Base-by-base conservation (phyloP, 1,140 invertebrate genomes). In the Paraescarpia echinospica region DNA sequence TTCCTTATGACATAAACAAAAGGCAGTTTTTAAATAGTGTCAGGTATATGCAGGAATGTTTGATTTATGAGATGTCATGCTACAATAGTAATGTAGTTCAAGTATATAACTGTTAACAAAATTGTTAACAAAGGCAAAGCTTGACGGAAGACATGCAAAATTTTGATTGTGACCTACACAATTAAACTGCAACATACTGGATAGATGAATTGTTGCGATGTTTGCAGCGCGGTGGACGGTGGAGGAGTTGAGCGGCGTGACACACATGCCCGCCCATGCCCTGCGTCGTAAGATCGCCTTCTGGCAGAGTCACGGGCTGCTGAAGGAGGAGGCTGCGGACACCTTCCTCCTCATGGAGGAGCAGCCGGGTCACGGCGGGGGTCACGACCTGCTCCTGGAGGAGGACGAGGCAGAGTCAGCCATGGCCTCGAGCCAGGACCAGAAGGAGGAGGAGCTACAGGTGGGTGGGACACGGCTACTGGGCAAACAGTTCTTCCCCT, bases 361-460 rank as follows among this genome's bases (percentile, higher is more conserved):
- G 93, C 93, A 95, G 95, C 96, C 92, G 91, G 94, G 92, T 92
- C 94, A 33, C 96, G 96, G 92, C 96, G 96, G 92, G 92, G 94
- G 96, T 91, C 94, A 96, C 34, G 95, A 97, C 90, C 97, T 98
- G 92, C 97, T 98, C 95, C 97, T 98, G 93, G 98, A 99, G 93
- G 98, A 99, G 94, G 98, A 98, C 94, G 98, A 99, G 96, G 96
- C 97, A 9, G 98, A 99, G 96, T 98, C 98, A 95, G 98, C 97
- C 0, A 99, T 99, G 97, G 98, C 98, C 12, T 98, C 98, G 33
- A 98, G 98, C 18, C 98, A 98, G 95, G 98, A 99, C 96, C 98
- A 99, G 96, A 97, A 98, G 93, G 98, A 99, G 96, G 98, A 98
- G 94, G 98, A 99, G 95, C 96, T 99, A n/a, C 98, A 98, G 97